Evolutionary conservation across 2,797 vertebrate genomes (phyloP).

Genomic region (Acanthopagrus latus): DNA sequence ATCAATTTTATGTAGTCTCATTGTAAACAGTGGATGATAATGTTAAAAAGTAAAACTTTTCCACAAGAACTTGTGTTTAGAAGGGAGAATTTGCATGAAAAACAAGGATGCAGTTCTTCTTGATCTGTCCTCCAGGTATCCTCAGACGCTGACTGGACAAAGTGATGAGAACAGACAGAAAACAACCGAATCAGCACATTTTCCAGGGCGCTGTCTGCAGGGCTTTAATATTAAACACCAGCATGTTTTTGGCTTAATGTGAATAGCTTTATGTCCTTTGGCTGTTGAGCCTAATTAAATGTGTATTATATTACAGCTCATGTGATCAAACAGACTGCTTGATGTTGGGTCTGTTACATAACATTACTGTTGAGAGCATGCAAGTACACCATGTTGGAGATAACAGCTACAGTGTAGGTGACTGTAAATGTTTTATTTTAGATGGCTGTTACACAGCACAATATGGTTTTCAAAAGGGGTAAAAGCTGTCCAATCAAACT

Average conservation of each 20-base stretch:
- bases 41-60: not conserved
- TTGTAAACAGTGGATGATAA: too few species aligned
- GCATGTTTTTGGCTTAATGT: not conserved
- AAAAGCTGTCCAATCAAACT: not conserved
- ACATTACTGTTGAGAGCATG: too few species aligned
- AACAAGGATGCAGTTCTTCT: not conserved
- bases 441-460: not conserved
- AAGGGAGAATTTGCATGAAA: constrained; percentile 5
- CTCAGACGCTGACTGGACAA: constrained; percentile 18
- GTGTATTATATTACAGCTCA: not conserved
- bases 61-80: not conserved
- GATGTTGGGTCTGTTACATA: too few species aligned
- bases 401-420: not conserved
- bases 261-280: not conserved
- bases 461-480: not conserved
- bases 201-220: not conserved
- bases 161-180: constrained; percentile 1
- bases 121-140: constrained; percentile 6
- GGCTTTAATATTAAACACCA: constrained; percentile 8
- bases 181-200: constrained; percentile 12
- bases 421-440: not conserved
- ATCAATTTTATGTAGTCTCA: too few species aligned
- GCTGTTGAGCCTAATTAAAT: not conserved
- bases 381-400: not conserved
- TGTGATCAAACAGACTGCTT: too few species aligned